Base-by-base conservation (phyloP, 64 coral and sea anemone species). In the Dendrophyllia cribrosa region DNA sequence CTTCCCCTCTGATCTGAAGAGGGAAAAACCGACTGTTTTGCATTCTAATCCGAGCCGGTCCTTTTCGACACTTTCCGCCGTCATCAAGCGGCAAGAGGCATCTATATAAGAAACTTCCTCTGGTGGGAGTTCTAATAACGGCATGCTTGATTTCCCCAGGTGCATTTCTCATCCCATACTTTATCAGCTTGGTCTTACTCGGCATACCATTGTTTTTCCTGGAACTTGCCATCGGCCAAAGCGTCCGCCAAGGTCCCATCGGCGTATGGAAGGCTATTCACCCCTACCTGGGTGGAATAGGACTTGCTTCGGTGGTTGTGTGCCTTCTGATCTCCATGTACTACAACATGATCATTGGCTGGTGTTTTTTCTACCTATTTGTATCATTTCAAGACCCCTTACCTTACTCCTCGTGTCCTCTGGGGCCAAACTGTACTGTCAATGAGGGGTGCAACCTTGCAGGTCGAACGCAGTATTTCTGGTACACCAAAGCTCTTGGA, bases 161-260 rank as follows among this genome's bases (percentile, higher is more conserved):
- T 22, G 89, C 94, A 19, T 95, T 95, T 56, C 80, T 95, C 13
- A 95, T 95, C 45, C 94, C 94, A 16, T 95, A 95, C n/a, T 85
- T 77, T 3, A 71, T 82, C 19, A 95, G 89, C 83, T 83, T 95
- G 20, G 21, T 90, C 19, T 56, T 87, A 12, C 83, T 95, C 46
- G 94, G 94, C 3, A 95, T 95, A n/a, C 94, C 94, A 22, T 86
- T 95, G 56, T 95, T 91, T 66, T 95, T 91, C 72, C 56, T 95
- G 82, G 94, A 95, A 85, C 82, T 95, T 55, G 89, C 88, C 46
- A 90, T 95, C 43, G 94, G 94, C 21, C 94, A 95, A 70, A 86
- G 94, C 88, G 78, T 95, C 26, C 94, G 94, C 47, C 90, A 95
- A 63, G 94, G 94, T 50, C 90, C 94, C 60, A 95, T 95, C 55